Evolutionary conservation across 2,797 vertebrate genomes (phyloP).

Genomic region (Champsocephalus esox): DNA sequence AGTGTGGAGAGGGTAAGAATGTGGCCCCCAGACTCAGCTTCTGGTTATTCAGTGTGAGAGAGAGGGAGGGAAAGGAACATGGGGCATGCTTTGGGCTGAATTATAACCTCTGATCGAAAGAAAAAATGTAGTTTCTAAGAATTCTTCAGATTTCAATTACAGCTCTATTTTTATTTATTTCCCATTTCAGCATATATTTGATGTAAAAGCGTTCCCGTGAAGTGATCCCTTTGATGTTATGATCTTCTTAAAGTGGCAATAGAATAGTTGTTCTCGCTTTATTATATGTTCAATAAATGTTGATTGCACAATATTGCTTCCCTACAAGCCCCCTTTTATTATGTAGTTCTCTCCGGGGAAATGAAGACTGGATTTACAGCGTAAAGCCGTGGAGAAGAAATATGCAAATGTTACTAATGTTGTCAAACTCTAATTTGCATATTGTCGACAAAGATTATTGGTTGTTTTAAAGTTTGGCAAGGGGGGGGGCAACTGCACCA

Average conservation of each 20-base stretch:
- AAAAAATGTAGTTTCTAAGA: background rate
- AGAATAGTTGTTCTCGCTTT: too few species aligned
- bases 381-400: too few species aligned
- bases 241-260: background rate
- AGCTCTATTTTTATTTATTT: background rate
- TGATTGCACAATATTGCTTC: background rate
- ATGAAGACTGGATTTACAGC: too few species aligned
- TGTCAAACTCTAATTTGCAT: too few species aligned
- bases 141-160: slow-evolving; percentile 14
- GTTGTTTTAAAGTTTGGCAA: too few species aligned
- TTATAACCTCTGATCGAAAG: slow-evolving; percentile 8
- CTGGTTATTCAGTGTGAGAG: slow-evolving; percentile 44
- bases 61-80: slow-evolving; percentile 13
- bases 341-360: too few species aligned
- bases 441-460: too few species aligned
- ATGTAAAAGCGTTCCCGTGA: background rate
- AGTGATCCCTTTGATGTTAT: background rate
- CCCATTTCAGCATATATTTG: background rate
- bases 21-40: slow-evolving; percentile 68
- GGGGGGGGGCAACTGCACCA: too few species aligned
- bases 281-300: too few species aligned
- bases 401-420: too few species aligned
- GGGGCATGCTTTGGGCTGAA: slow-evolving; percentile 28
- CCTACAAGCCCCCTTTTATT: too few species aligned
- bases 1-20: slow-evolving; percentile 75